These are phyloP conservation scores for Calameuta idolon DNA, from an alignment of 2,888 invertebrate species.

Conservation along the genomic window DNA sequence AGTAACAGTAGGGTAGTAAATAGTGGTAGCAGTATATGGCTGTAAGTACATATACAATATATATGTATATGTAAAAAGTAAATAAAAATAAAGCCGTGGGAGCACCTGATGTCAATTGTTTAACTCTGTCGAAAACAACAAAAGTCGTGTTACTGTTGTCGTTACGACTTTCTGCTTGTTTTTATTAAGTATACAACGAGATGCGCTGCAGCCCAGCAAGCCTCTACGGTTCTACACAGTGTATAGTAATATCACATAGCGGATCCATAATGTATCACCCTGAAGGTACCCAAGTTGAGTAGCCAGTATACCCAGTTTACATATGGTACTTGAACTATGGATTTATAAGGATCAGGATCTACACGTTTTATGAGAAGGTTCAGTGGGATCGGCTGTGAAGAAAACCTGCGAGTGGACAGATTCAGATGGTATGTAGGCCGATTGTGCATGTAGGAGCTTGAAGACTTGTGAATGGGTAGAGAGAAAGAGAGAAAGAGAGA, in stretches of 20 bases:
- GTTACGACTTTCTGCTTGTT: background rate
- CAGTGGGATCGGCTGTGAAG: background rate
- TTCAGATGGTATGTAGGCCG: background rate
- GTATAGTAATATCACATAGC: background rate
- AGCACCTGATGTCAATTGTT: background rate
- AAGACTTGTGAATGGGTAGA: background rate
- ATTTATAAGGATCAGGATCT: background rate
- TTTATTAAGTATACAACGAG: constrained; percentile 13
- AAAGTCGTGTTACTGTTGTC: background rate
- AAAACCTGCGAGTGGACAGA: background rate
- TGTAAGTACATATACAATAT: background rate
- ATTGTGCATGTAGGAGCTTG: background rate
- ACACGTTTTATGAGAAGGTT: background rate
- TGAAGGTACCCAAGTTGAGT: background rate
- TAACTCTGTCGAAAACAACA: background rate
- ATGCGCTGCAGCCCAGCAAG: constrained; percentile 25
- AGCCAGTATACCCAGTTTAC: background rate
- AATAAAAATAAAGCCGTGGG: background rate
- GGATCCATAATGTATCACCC: background rate
- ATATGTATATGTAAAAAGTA: background rate
- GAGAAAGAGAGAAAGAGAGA: background rate
- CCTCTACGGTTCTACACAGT: constrained; percentile 21
- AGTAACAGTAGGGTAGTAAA: background rate
- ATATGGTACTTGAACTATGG: background rate
- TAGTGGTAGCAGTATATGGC: background rate